These are phyloP conservation scores for Alca torda DNA, from an alignment of 2,797 vertebrate species.

Conservation along the genomic window DNA sequence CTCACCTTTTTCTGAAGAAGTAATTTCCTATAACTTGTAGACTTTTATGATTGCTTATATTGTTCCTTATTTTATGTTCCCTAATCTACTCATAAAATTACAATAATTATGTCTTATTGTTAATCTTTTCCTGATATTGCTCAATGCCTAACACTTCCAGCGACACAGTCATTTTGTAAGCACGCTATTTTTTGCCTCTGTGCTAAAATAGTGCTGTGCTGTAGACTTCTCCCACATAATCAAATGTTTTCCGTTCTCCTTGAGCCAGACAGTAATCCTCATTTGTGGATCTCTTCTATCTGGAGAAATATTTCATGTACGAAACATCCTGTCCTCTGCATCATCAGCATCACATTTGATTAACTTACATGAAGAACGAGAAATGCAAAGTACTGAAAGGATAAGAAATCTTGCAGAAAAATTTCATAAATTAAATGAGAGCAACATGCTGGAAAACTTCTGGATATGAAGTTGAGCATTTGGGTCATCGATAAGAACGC, in stretches of 20 bases:
- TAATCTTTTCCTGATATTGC: constrained; percentile 38
- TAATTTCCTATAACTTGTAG: background rate
- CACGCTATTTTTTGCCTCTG: background rate
- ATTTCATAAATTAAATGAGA: background rate
- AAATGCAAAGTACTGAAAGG: background rate
- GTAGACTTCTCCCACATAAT: background rate
- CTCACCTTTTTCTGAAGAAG: constrained; percentile 3
- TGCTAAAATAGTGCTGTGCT: background rate
- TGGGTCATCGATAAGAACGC: constrained; percentile 40
- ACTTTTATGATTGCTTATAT: background rate
- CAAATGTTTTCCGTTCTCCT: background rate
- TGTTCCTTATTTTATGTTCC: constrained; percentile 32
- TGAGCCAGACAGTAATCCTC: background rate
- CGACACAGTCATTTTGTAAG: background rate
- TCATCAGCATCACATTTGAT: background rate
- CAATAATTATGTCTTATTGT: constrained; percentile 34
- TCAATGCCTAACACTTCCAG: constrained; percentile 3
- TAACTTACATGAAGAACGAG: background rate
- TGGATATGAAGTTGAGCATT: constrained; percentile 29
- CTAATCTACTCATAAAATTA: constrained; percentile 26
- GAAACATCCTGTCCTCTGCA: background rate
- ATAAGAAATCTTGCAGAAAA: background rate
- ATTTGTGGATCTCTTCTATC: background rate
- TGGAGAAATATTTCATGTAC: background rate
- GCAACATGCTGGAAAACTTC: constrained; percentile 36